Percentiles rank a stretch among this genome's conserved stretches.
Evolutionary conservation across 30 jellyfish, hydroid and myxozoan species (phyloP).

Genomic region (Aurelia aurita complex sp. Pacific): DNA sequence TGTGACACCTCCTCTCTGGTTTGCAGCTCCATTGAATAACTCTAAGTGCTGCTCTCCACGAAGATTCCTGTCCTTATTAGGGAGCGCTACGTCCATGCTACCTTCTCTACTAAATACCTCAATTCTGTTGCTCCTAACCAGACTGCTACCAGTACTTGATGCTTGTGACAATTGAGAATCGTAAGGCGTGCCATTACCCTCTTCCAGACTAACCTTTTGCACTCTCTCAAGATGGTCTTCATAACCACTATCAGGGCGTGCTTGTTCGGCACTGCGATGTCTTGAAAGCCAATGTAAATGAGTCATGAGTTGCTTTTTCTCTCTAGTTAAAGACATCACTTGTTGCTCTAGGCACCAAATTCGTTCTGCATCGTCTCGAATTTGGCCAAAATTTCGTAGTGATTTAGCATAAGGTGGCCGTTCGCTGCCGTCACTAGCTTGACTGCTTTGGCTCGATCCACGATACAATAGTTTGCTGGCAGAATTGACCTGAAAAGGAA

Average conservation of each 20-base stretch:
- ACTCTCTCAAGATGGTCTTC: neutral
- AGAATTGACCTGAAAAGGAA: too few species aligned
- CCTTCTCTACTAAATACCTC: constrained; percentile 16
- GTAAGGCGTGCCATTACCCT: constrained; percentile 10
- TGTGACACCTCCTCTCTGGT: too few species aligned
- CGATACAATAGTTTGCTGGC: too few species aligned
- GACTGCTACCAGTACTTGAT: neutral
- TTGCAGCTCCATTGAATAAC: too few species aligned
- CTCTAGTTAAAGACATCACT: constrained; percentile 36
- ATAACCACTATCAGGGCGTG: neutral
- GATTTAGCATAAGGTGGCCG: neutral
- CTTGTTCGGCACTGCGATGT: constrained; percentile 25
- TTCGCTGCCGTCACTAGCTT: too few species aligned
- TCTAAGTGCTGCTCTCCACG: too few species aligned
- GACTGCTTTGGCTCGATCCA: too few species aligned
- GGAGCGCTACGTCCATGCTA: too few species aligned
- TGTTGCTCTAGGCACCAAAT: constrained; percentile 32
- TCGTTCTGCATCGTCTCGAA: constrained; percentile 20
- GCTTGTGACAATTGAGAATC: neutral
- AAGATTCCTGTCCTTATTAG: too few species aligned
- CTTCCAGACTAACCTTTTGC: constrained; percentile 39
- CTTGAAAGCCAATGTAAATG: constrained; percentile 77
- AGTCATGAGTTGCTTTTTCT: constrained; percentile 69
- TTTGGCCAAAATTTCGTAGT: neutral
- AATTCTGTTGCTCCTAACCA: neutral